Evolutionary conservation across 2,888 invertebrate species (phyloP), one percentile per base, ranked within the genome.

Genomic region (Drosophila paracracens): DNA sequence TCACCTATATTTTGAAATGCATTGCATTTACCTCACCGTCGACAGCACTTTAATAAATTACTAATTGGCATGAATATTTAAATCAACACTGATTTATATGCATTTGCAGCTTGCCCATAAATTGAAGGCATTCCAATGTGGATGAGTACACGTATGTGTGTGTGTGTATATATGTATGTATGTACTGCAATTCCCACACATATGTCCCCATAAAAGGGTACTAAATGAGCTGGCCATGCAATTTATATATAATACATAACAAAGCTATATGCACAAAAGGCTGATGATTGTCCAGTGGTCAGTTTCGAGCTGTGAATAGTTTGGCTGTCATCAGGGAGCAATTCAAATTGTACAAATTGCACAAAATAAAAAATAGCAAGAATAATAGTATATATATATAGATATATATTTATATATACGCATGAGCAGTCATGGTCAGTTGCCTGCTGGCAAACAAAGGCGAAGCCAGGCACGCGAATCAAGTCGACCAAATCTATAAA

Each of bases 71-170:
- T 66, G 46, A 36, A 53, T 38, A 48, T 73, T 61, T 64, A 36
- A 60, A 66, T 51, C 50, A 63, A 81, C 73, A 57, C 68, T 70
- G 77, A 87, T 82, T 87, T 74, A 82, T 77, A 68, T 78, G 88
- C 83, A 84, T 74, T 64, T 66, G 58, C 73, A 87, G 84, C 81
- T 78, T 81, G 82, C 58, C 67, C 79, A 87, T 83, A 78, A 78
- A 74, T 83, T 71, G 51, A 57, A 57, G 43, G 48, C 69, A 62
- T 54, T 50, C 40, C 50, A 59, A 65, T 58, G 57, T 46, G 38
- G 52, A 38, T 43, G 46, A 7, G 43, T 8, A n/a, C 59, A 48
- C 16, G 29, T 62, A 36, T 38, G 25, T 13, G 27, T 10, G n/a
- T 27, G 16, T 25, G 13, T 46, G 1, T 43, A 13, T 1, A 6